phyloP scores from a whole-genome alignment of 1,140 invertebrate genomes.

The Helicoverpa zea region DNA sequence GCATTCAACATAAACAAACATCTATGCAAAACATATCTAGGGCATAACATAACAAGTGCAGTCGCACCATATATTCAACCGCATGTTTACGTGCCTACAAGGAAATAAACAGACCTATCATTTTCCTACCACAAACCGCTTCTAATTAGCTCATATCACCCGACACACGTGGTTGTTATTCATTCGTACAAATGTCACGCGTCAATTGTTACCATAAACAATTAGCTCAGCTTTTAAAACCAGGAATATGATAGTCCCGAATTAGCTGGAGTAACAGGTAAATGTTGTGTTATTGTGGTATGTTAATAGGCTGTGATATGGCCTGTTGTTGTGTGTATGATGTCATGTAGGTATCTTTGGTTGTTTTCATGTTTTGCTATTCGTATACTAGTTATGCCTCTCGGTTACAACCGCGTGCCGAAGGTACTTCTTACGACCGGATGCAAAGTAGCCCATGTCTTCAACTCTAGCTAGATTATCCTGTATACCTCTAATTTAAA shows the following conservation, averaged over 20 bases:
- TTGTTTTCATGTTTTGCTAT: too few relatives aligned
- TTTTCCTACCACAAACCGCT: slow-evolving; percentile 9
- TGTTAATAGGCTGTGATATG: neutral
- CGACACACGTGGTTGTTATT: neutral
- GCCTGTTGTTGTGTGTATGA: too few relatives aligned
- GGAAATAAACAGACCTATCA: slow-evolving; percentile 7
- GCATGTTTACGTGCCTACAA: neutral
- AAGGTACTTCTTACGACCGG: too few relatives aligned
- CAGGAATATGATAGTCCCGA: slow-evolving; percentile 6
- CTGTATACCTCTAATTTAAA: too few relatives aligned
- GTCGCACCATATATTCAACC: neutral
- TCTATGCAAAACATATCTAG: neutral
- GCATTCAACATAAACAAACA: neutral
- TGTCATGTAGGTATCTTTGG: too few relatives aligned
- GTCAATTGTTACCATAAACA: slow-evolving; percentile 18
- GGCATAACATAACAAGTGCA: neutral
- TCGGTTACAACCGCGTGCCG: too few relatives aligned
- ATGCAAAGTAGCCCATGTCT: too few relatives aligned
- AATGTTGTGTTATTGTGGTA: neutral
- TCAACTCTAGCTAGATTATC: neutral
- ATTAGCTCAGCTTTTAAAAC: neutral
- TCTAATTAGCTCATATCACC: slow-evolving; percentile 37
- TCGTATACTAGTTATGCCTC: too few relatives aligned
- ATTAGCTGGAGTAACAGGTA: neutral
- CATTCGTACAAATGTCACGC: neutral